Conservation (phyloP, 2,113 vertebrate genomes). For the Grus americana region DNA sequence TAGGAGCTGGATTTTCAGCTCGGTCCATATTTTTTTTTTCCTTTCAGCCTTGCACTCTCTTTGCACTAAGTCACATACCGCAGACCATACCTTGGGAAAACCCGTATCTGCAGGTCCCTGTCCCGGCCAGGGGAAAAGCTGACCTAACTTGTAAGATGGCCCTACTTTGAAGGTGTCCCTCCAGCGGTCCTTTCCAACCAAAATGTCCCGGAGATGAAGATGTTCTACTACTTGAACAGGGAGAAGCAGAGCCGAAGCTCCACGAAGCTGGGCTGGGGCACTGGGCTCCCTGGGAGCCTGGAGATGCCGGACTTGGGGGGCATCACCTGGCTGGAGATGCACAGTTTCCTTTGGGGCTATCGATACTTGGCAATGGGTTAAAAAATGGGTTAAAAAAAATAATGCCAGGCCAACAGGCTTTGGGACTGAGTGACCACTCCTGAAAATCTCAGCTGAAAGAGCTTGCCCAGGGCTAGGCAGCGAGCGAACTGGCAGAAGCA, state of each 20-base stretch:
- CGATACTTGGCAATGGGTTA: neutral
- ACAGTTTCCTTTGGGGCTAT: neutral
- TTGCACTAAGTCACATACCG: neutral
- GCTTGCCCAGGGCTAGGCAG: neutral
- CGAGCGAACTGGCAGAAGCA: neutral
- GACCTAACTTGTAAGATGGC: neutral
- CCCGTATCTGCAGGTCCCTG: fast-evolving
- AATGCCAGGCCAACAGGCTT: neutral
- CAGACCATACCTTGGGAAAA: neutral
- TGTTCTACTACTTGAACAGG: neutral
- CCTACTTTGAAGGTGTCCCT: neutral
- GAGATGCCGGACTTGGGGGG: neutral
- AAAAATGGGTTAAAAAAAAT: neutral
- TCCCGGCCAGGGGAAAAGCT: neutral
- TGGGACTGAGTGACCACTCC: neutral
- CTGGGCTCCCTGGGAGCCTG: neutral
- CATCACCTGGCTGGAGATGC: fast-evolving
- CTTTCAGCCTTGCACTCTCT: neutral
- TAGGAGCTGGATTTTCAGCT: neutral
- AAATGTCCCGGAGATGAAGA: neutral
- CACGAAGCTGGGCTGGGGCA: neutral
- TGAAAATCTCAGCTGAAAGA: neutral
- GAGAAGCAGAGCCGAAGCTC: neutral
- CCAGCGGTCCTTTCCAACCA: neutral
- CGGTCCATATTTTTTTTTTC: neutral